Evolutionary conservation across 2,888 invertebrate species (phyloP).

Genomic region (Archips crataeganus): DNA sequence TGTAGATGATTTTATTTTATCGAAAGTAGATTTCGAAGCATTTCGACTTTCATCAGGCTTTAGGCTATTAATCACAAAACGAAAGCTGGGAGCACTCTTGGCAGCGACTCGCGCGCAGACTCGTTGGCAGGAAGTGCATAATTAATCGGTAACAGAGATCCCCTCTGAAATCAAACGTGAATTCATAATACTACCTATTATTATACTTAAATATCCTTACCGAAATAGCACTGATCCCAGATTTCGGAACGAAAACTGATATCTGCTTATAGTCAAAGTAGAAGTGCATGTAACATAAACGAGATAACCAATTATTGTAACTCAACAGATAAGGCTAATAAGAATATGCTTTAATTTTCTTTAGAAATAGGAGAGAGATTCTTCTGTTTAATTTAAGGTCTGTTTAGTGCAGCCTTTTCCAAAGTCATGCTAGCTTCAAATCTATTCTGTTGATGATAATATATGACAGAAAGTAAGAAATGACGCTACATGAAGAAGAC

Average conservation of each 20-base stretch:
- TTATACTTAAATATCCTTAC: conserved; percentile 40
- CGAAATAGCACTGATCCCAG: conserved; percentile 35
- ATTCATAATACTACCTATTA: conserved; percentile 47
- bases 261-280: neutral
- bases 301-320: too few relatives aligned
- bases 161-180: conserved; percentile 48
- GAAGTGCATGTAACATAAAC: neutral
- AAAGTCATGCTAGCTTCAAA: too few relatives aligned
- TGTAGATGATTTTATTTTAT: neutral
- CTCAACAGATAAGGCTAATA: too few relatives aligned
- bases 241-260: neutral
- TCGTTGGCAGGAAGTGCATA: conserved; percentile 47
- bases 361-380: too few relatives aligned
- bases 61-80: conserved; percentile 32
- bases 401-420: too few relatives aligned
- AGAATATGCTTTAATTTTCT: too few relatives aligned
- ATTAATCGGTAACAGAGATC: conserved; percentile 45
- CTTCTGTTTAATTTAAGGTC: too few relatives aligned
- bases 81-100: conserved; percentile 18
- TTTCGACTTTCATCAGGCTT: conserved; percentile 6
- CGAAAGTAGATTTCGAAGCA: conserved; percentile 6
- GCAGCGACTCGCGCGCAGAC: conserved; percentile 27
- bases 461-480: too few relatives aligned
- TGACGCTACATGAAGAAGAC: too few relatives aligned
- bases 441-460: too few relatives aligned